phyloP scores from a whole-genome alignment of 2,113 vertebrate genomes.

The Nymphicus hollandicus region DNA sequence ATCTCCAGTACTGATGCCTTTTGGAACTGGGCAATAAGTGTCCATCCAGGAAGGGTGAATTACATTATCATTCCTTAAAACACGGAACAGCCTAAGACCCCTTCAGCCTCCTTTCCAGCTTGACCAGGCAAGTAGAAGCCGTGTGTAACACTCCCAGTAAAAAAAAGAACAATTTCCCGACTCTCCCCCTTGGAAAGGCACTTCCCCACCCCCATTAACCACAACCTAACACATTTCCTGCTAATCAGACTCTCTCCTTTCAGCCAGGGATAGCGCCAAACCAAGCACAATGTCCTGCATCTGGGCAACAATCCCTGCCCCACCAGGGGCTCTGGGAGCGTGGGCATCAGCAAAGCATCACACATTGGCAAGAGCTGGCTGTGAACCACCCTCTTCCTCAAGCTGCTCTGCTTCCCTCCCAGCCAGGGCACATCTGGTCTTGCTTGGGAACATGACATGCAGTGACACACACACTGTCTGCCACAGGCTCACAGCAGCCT shows the following conservation, averaged over 20 bases:
- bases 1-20: background rate
- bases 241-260: background rate
- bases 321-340: background rate
- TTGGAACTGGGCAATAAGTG: background rate
- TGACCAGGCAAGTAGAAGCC: background rate
- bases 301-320: background rate
- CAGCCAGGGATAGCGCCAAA: background rate
- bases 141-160: background rate
- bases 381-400: background rate
- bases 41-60: background rate
- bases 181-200: background rate
- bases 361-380: background rate
- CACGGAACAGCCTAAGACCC: background rate
- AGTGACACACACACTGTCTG: fast-evolving
- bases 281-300: background rate
- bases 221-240: background rate
- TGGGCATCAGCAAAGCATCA: background rate
- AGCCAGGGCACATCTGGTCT: background rate
- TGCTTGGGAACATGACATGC: fast-evolving
- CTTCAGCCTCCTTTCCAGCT: background rate
- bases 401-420: background rate
- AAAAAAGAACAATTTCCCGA: background rate
- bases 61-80: background rate
- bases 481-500: background rate
- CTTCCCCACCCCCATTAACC: background rate